These are phyloP conservation scores for Telmatochromis sp. DNA, from an alignment of 2,113 vertebrate species.

Conservation along the genomic window DNA sequence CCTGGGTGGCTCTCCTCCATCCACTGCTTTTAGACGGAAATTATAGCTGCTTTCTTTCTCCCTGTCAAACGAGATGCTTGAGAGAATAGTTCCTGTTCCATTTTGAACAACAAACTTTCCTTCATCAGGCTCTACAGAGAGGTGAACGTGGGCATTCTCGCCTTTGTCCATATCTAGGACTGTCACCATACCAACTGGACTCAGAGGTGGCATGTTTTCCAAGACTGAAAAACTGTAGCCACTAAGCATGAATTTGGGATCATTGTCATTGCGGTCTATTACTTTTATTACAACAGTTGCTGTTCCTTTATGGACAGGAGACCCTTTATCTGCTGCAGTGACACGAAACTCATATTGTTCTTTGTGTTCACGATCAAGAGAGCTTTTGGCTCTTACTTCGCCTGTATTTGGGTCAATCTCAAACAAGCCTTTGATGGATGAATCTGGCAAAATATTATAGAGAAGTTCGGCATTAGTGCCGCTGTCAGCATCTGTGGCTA, in stretches of 20 bases:
- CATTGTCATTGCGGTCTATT: constrained; percentile 95
- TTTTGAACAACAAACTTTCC: constrained; percentile 98
- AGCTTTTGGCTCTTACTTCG: constrained; percentile 85
- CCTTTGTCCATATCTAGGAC: constrained; percentile 94
- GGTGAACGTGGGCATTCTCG: constrained; percentile 86
- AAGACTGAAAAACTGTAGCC: constrained; percentile 97
- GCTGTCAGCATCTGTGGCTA: constrained; percentile 87
- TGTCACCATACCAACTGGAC: constrained; percentile 97
- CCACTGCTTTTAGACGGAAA: constrained; percentile 92
- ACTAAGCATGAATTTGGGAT: constrained; percentile 97
- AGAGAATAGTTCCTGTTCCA: constrained; percentile 94
- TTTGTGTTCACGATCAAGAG: constrained; percentile 88
- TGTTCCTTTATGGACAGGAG: constrained; percentile 88
- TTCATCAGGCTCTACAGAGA: constrained; percentile 91
- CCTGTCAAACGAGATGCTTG: constrained; percentile 94
- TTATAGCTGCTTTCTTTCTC: constrained; percentile 98
- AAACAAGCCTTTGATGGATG: constrained; percentile 85
- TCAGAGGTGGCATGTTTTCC: constrained; percentile 96
- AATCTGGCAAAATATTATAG: constrained; percentile 85
- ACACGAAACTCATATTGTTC: constrained; percentile 92
- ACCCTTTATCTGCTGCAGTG: constrained; percentile 90
- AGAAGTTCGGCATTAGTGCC: constrained; percentile 89
- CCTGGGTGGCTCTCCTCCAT: constrained; percentile 87
- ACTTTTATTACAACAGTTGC: constrained; percentile 90
- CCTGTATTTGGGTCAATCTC: constrained; percentile 86